These are phyloP conservation scores for Drosophila albomicans DNA, from an alignment of 1,140 invertebrate species.

Conservation along the genomic window DNA sequence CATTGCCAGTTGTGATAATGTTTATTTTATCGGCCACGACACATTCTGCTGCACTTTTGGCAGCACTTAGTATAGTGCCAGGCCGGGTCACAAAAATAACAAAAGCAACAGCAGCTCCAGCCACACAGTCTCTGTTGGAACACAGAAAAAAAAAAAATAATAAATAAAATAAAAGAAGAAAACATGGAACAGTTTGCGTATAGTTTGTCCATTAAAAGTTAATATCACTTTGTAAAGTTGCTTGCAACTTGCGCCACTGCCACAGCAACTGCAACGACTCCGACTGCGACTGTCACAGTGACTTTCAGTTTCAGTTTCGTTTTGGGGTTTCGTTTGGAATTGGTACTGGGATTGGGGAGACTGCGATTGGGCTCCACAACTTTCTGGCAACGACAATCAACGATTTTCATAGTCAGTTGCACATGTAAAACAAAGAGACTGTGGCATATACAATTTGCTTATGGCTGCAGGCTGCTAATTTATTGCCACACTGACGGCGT, in stretches of 20 bases:
- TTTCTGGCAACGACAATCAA: conserved; percentile 78
- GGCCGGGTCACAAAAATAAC: conserved; percentile 69
- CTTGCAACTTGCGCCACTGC: conserved; percentile 41
- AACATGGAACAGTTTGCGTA: conserved; percentile 66
- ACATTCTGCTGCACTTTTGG: conserved; percentile 83
- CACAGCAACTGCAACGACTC: conserved; percentile 11
- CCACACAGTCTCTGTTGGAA: neutral
- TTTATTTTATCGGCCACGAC: conserved; percentile 83
- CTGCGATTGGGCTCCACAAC: conserved; percentile 32
- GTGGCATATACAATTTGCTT: conserved; percentile 60
- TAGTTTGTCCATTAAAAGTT: conserved; percentile 84
- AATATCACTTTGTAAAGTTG: conserved; percentile 82
- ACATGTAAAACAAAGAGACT: conserved; percentile 74
- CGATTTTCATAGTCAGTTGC: conserved; percentile 81
- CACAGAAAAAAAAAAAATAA: neutral
- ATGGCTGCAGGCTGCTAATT: conserved; percentile 58
- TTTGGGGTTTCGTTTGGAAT: conserved; percentile 33
- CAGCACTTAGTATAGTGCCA: conserved; percentile 74
- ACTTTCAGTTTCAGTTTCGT: conserved; percentile 64
- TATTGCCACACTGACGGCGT: conserved; percentile 31
- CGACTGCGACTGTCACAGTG: conserved; percentile 49
- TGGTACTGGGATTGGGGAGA: conserved; percentile 32
- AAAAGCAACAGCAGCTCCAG: conserved; percentile 19
- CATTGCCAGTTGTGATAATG: conserved; percentile 83
- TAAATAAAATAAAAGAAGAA: conserved; percentile 19